A percentile compares a stretch with the other conserved stretches of the same genome.
Conservation (phyloP, 2,888 invertebrate genomes). For the Megaustenia siamemsis region DNA sequence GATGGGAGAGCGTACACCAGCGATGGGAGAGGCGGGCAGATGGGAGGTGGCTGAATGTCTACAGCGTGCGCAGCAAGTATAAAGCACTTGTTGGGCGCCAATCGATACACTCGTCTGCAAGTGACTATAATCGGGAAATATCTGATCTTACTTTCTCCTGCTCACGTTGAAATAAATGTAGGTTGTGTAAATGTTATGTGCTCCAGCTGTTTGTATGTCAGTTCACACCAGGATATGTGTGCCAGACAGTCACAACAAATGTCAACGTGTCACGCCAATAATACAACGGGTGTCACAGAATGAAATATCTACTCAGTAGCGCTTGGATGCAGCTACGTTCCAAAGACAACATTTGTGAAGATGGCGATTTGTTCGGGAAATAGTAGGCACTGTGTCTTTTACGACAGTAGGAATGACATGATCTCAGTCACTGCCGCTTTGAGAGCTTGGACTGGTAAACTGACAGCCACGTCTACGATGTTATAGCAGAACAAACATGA, state of each 20-base stretch:
- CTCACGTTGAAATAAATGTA: background rate
- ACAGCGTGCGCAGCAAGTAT: background rate
- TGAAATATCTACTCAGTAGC: background rate
- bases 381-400: too few species aligned
- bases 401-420: too few species aligned
- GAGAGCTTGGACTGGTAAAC: too few species aligned
- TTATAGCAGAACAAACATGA: too few species aligned
- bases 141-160: slow-evolving; percentile 7
- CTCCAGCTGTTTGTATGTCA: background rate
- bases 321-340: too few species aligned
- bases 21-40: slow-evolving; percentile 1
- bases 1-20: background rate
- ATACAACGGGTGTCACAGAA: background rate
- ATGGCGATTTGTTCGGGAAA: too few species aligned
- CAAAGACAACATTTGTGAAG: too few species aligned
- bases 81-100: background rate
- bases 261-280: background rate
- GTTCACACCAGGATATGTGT: background rate
- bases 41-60: slow-evolving; percentile 17
- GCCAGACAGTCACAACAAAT: background rate
- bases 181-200: background rate
- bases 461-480: too few species aligned
- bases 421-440: too few species aligned
- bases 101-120: slow-evolving; percentile 47
- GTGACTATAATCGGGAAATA: slow-evolving; percentile 32